Evolutionary conservation across 92 coral and sea anemone species (phyloP).

Genomic region (Isaurus tuberculatus): DNA sequence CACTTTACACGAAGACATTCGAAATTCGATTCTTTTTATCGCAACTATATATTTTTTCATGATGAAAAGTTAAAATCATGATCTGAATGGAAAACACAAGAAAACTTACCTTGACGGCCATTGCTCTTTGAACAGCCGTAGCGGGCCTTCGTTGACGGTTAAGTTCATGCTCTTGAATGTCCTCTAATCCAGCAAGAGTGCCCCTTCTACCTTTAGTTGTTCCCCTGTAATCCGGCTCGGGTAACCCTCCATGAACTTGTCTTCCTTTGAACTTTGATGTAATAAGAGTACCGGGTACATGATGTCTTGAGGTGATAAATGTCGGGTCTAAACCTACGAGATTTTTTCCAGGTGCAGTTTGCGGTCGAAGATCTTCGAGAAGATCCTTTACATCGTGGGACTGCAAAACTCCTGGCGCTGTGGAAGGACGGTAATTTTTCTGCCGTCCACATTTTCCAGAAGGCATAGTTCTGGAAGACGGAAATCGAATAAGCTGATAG

Average conservation of each 20-base stretch:
- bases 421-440: slow-evolving; percentile 85
- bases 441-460: slow-evolving; percentile 62
- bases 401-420: slow-evolving; percentile 96
- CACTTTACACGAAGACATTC: background rate
- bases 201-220: slow-evolving; percentile 89
- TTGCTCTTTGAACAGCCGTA: slow-evolving; percentile 82
- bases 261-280: slow-evolving; percentile 87
- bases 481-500: slow-evolving; percentile 23
- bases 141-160: slow-evolving; percentile 85
- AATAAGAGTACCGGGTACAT: slow-evolving; percentile 92
- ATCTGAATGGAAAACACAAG: background rate
- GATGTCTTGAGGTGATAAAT: slow-evolving; percentile 96
- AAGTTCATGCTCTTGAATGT: slow-evolving; percentile 80
- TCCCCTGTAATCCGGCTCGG: slow-evolving; percentile 86
- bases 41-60: background rate
- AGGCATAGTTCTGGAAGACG: slow-evolving; percentile 84
- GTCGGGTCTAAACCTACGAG: slow-evolving; percentile 96
- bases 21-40: slow-evolving; percentile 40
- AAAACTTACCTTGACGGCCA: slow-evolving; percentile 80
- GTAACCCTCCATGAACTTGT: slow-evolving; percentile 98
- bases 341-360: slow-evolving; percentile 93
- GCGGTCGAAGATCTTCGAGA: slow-evolving; percentile 90
- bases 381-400: slow-evolving; percentile 83
- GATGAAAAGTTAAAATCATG: background rate
- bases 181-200: slow-evolving; percentile 88